Evolutionary conservation across 2,797 vertebrate genomes (phyloP).

Genomic region (Hyperoplus immaculatus): DNA sequence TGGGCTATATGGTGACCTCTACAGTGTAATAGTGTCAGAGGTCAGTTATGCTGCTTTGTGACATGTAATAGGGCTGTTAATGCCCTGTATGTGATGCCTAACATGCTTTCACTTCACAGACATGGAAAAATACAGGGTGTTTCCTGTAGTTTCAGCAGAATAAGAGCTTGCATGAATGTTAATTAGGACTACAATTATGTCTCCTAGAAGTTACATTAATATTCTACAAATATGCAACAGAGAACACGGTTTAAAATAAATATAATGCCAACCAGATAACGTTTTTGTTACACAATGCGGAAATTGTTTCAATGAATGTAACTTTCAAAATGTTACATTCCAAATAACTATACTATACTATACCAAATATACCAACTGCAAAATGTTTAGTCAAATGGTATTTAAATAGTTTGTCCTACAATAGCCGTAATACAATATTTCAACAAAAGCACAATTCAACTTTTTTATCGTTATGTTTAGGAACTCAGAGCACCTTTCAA

Average conservation of each 20-base stretch:
- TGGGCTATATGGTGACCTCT: slow-evolving; percentile 93
- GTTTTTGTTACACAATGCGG: too few relatives aligned
- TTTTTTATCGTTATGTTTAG: neutral
- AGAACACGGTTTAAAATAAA: neutral
- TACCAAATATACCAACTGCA: neutral
- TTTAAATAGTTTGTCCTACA: neutral
- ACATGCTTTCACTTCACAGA: neutral
- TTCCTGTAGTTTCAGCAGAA: slow-evolving; percentile 4
- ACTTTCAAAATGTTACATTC: too few relatives aligned
- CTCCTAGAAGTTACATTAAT: neutral
- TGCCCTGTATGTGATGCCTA: neutral
- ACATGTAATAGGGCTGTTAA: slow-evolving; percentile 1
- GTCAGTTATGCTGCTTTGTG: slow-evolving; percentile 77
- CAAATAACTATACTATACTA: too few relatives aligned
- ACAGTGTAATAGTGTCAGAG: slow-evolving; percentile 93
- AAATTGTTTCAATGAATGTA: neutral
- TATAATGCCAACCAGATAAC: too few relatives aligned
- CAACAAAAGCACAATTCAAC: neutral
- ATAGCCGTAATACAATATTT: neutral
- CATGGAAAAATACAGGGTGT: neutral
- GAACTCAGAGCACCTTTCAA: neutral
- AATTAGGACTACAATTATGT: neutral
- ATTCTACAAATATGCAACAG: neutral
- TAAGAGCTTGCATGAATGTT: neutral
- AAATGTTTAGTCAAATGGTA: neutral